Percentiles rank a stretch among this genome's conserved stretches.
Evolutionary conservation across 2,888 invertebrate species (phyloP).

Genomic region (Chrysolina americana): DNA sequence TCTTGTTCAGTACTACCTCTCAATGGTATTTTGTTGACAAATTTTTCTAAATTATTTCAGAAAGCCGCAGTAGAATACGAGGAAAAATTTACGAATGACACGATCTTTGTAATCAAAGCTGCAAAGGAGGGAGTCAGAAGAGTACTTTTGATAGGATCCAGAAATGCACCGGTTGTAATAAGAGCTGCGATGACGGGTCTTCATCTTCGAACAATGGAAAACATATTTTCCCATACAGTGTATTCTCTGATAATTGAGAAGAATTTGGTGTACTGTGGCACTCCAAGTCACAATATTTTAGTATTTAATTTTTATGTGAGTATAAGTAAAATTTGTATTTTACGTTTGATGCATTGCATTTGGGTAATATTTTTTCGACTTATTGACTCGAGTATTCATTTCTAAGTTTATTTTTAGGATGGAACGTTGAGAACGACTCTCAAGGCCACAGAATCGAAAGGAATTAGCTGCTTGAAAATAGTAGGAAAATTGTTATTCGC

Average conservation of each 20-base stretch:
- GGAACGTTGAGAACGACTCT: conserved; percentile 72
- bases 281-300: conserved; percentile 80
- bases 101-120: conserved; percentile 80
- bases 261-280: conserved; percentile 83
- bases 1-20: too few species aligned
- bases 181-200: conserved; percentile 82
- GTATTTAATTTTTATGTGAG: conserved; percentile 84
- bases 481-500: conserved; percentile 77
- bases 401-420: conserved; percentile 70
- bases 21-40: too few species aligned
- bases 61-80: conserved; percentile 58
- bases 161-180: conserved; percentile 79
- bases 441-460: conserved; percentile 69
- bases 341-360: too few species aligned
- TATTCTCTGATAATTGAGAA: conserved; percentile 80
- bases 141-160: conserved; percentile 79
- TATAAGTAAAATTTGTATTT: conserved; percentile 52
- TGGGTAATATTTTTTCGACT: too few species aligned
- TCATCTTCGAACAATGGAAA: conserved; percentile 76
- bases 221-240: conserved; percentile 75
- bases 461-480: conserved; percentile 80
- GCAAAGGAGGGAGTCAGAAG: conserved; percentile 82
- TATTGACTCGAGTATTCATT: neutral
- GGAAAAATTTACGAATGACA: conserved; percentile 74
- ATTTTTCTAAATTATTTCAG: conserved; percentile 50